Percentiles rank a stretch among this genome's conserved stretches.
phyloP scores from a whole-genome alignment of 64 coral and sea anemone genomes.

The Cladopsammia gracilis region DNA sequence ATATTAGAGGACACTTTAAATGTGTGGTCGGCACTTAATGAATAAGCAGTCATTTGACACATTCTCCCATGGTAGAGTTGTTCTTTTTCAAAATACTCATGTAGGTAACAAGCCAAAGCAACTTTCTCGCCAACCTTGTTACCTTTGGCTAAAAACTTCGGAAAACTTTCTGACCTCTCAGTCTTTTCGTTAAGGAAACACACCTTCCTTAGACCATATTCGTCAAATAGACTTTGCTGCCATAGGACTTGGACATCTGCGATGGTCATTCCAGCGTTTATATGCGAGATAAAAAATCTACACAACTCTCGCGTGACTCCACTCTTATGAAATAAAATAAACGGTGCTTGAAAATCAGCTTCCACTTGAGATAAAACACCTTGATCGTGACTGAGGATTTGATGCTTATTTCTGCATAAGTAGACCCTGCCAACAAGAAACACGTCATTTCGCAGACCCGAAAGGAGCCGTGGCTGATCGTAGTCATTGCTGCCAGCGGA shows the following conservation, averaged over 20 bases:
- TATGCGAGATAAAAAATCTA: constrained; percentile 32
- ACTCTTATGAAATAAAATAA: neutral
- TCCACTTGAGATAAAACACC: constrained; percentile 22
- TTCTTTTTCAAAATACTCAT: constrained; percentile 59
- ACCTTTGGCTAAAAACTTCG: constrained; percentile 32
- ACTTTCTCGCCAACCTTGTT: constrained; percentile 66
- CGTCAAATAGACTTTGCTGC: constrained; percentile 66
- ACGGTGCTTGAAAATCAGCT: constrained; percentile 28
- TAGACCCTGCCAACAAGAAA: too few species aligned
- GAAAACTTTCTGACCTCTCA: neutral
- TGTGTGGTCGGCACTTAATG: constrained; percentile 42
- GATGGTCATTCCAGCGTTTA: constrained; percentile 47
- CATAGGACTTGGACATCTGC: constrained; percentile 68
- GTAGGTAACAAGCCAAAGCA: neutral
- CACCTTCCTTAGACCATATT: constrained; percentile 49
- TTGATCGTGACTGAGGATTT: neutral
- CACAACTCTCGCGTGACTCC: constrained; percentile 56
- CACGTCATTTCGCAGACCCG: too few species aligned
- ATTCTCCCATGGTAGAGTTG: constrained; percentile 37
- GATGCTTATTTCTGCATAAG: too few species aligned
- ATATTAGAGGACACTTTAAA: constrained; percentile 36
- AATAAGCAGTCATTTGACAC: constrained; percentile 41
- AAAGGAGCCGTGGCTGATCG: too few species aligned
- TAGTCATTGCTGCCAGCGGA: too few species aligned
- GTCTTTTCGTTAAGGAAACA: constrained; percentile 13